These are phyloP conservation scores for Lamellibrachia luymesi DNA, from an alignment of 1,140 invertebrate species.

Conservation along the genomic window DNA sequence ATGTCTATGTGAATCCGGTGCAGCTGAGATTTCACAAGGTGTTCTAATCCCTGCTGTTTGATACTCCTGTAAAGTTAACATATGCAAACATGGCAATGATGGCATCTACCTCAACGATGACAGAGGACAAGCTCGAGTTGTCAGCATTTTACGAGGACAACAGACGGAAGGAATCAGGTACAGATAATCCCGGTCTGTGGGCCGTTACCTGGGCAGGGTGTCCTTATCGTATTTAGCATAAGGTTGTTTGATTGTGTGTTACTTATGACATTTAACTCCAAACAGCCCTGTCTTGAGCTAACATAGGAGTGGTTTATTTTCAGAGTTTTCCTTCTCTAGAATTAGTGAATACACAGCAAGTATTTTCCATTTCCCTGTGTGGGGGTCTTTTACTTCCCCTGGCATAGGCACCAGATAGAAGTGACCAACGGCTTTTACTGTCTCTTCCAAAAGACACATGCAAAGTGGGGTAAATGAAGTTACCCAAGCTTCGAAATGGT, in stretches of 20 bases:
- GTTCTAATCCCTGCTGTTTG: background rate
- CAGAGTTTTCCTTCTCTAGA: too few species aligned
- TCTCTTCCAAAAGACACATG: too few species aligned
- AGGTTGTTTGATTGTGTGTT: background rate
- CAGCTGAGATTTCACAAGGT: background rate
- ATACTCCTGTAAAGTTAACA: background rate
- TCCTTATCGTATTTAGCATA: background rate
- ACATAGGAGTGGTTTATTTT: too few species aligned
- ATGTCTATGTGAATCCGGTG: background rate
- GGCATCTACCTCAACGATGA: background rate
- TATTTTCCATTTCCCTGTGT: too few species aligned
- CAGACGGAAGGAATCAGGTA: background rate
- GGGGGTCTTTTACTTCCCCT: too few species aligned
- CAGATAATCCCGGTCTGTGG: background rate
- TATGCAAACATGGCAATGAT: background rate
- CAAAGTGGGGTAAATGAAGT: too few species aligned
- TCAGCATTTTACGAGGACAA: background rate
- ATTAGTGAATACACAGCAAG: too few species aligned
- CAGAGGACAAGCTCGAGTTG: background rate
- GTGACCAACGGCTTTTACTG: too few species aligned
- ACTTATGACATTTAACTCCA: too few species aligned
- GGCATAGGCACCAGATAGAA: too few species aligned
- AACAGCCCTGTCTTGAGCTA: too few species aligned
- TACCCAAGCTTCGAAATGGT: too few species aligned
- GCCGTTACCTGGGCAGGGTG: background rate